A percentile compares a stretch with the other conserved stretches of the same genome.
phyloP scores from a whole-genome alignment of 2,113 vertebrate genomes.

The Eudyptes chrysolophus region DNA sequence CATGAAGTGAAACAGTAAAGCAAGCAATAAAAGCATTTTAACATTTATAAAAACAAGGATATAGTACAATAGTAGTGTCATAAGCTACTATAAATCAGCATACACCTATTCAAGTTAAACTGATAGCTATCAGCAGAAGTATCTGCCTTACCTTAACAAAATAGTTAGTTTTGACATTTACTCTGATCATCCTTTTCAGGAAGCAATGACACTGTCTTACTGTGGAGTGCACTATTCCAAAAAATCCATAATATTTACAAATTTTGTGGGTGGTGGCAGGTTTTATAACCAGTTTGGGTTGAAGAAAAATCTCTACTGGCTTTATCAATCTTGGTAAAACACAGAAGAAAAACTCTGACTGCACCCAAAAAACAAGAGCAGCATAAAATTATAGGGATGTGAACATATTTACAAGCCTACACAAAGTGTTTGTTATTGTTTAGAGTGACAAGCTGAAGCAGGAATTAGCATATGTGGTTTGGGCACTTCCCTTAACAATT shows the following conservation, averaged over 20 bases:
- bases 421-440: neutral
- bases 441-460: neutral
- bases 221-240: neutral
- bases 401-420: neutral
- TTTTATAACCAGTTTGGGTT: neutral
- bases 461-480: neutral
- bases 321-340: neutral
- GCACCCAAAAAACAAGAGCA: neutral
- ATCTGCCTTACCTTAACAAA: neutral
- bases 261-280: neutral
- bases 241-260: neutral
- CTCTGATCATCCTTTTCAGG: neutral
- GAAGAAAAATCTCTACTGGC: neutral
- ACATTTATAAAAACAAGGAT: neutral
- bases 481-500: neutral
- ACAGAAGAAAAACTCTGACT: neutral
- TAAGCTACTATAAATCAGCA: neutral
- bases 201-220: neutral
- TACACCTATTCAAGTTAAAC: neutral
- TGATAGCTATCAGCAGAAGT: neutral
- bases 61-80: neutral
- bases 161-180: neutral
- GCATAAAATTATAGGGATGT: neutral
- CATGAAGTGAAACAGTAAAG: neutral
- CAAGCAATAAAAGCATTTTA: neutral